A percentile compares a stretch with the other conserved stretches of the same genome.
Evolutionary conservation across 2,888 invertebrate genomes (phyloP).

Genomic region (Drosophila anomalata): DNA sequence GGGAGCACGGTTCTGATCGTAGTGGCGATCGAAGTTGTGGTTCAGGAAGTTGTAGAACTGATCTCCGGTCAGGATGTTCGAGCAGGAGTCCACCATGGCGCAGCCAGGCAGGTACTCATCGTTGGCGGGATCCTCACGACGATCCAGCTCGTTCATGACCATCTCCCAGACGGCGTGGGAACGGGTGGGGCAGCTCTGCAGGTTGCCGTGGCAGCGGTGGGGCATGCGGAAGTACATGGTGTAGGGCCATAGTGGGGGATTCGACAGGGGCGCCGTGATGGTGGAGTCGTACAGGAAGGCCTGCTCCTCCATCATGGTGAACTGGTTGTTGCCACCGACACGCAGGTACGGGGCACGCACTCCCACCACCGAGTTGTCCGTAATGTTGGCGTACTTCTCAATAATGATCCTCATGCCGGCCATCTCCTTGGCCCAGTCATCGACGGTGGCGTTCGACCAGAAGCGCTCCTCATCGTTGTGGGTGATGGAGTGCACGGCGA

Average conservation of each 20-base stretch:
- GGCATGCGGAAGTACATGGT: constrained; percentile 99
- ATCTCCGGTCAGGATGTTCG: constrained; percentile 95
- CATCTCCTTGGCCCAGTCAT: constrained; percentile 98
- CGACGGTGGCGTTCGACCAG: constrained; percentile 96
- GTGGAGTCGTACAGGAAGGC: constrained; percentile 98
- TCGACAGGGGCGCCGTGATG: constrained; percentile 94
- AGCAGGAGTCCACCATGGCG: constrained; percentile 97
- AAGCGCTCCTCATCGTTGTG: constrained; percentile 96
- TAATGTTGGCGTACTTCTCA: constrained; percentile 94
- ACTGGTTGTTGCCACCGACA: constrained; percentile 97
- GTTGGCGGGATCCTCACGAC: constrained; percentile 94
- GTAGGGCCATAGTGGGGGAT: constrained; percentile 98
- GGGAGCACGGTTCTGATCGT: constrained; percentile 94
- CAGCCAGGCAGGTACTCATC: constrained; percentile 96
- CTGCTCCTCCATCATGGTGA: constrained; percentile 98
- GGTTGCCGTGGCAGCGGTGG: constrained; percentile 95
- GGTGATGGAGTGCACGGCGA: constrained; percentile 97
- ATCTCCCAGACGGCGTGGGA: constrained; percentile 98
- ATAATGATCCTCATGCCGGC: constrained; percentile 95
- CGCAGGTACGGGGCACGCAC: constrained; percentile 95
- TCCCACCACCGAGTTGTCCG: constrained; percentile 95
- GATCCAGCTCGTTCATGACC: constrained; percentile 97
- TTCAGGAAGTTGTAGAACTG: constrained; percentile 97
- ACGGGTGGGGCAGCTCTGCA: constrained; percentile 95
- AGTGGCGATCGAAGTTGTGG: constrained; percentile 96